Percentiles rank a stretch among this genome's conserved stretches.
phyloP scores from a whole-genome alignment of 1,140 invertebrate species.

The Nilaparvata lugens region DNA sequence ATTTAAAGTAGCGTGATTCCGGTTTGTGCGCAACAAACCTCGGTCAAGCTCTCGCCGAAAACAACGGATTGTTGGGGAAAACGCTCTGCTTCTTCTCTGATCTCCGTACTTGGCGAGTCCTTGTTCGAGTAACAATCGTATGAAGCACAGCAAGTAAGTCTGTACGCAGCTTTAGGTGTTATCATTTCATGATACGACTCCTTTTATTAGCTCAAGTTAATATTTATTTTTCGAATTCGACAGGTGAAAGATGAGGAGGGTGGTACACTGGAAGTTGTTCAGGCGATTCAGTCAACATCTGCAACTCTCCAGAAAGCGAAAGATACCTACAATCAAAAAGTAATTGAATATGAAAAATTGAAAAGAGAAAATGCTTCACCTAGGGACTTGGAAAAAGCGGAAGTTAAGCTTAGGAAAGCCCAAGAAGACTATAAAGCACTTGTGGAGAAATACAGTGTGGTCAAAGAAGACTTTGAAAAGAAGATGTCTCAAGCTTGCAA shows the following conservation, averaged over 20 bases:
- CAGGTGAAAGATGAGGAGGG: slow-evolving; percentile 90
- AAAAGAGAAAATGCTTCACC: slow-evolving; percentile 81
- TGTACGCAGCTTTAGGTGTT: too few relatives aligned
- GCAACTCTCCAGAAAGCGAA: slow-evolving; percentile 79
- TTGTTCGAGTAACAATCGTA: too few relatives aligned
- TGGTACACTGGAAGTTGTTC: slow-evolving; percentile 79
- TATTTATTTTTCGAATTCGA: not conserved
- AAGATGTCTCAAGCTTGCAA: slow-evolving; percentile 90
- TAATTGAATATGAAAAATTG: slow-evolving; percentile 77
- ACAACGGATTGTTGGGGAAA: too few relatives aligned
- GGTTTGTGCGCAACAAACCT: too few relatives aligned
- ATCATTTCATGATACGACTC: too few relatives aligned
- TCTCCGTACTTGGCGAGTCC: too few relatives aligned
- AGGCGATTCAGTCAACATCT: slow-evolving; percentile 79
- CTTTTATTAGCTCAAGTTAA: too few relatives aligned
- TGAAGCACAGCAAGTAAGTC: too few relatives aligned
- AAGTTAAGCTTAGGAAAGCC: slow-evolving; percentile 83
- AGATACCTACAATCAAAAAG: slow-evolving; percentile 76
- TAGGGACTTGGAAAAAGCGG: slow-evolving; percentile 88
- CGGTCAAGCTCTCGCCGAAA: too few relatives aligned
- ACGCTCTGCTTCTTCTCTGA: too few relatives aligned
- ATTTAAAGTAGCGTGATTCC: too few relatives aligned
- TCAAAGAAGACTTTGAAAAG: slow-evolving; percentile 86
- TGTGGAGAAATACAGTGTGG: slow-evolving; percentile 78
- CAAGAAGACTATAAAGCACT: slow-evolving; percentile 86